Evolutionary conservation across 2,113 vertebrate genomes (phyloP), one percentile per base, ranked within the genome.

Genomic region (Cnemophilus loriae): DNA sequence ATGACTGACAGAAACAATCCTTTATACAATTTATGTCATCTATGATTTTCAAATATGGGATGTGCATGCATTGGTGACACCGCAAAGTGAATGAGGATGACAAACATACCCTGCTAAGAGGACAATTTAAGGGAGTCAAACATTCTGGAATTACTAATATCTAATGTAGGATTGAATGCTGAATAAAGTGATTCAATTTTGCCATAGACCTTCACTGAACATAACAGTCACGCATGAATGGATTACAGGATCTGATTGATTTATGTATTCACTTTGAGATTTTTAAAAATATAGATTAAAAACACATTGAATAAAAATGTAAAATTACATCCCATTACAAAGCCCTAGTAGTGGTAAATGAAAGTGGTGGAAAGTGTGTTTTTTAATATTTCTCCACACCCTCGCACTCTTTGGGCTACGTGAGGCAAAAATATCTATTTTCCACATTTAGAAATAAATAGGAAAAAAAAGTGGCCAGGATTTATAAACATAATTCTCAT

Each of bases 381-480:
- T 69, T 47, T 16, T 10, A 95, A 24, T 37, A 47, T 35, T 73
- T 74, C 53, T 68, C 22, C 32, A 47, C 9, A 90, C 26, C 19
- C 41, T 83, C 42, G 37, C 23, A 44, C 4, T 84, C 44, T 83
- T 86, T 33, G 24, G 21, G 33, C 14, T 22, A 42, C 0, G 0
- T 32, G 15, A 55, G 20, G 21, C 9, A 77, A 93, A 85, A 92
- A 50, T 46, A 78, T 16, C 3, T 71, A 49, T 76, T 68, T 80
- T 39, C 46, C 21, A 89, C 65, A 83, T 39, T 27, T 30, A 77
- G 41, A 60, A 84, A 80, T 47, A 9, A 69, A 44, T 16, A 77
- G 6, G 6, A 2, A 15, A 16, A 68, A 67, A 67, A 57, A 26
- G 5, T 1, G 10, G 3, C 4, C 1, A 50, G 18, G 30, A 57